Conservation (phyloP, 1,140 invertebrate genomes). For the Dreissena polymorpha region DNA sequence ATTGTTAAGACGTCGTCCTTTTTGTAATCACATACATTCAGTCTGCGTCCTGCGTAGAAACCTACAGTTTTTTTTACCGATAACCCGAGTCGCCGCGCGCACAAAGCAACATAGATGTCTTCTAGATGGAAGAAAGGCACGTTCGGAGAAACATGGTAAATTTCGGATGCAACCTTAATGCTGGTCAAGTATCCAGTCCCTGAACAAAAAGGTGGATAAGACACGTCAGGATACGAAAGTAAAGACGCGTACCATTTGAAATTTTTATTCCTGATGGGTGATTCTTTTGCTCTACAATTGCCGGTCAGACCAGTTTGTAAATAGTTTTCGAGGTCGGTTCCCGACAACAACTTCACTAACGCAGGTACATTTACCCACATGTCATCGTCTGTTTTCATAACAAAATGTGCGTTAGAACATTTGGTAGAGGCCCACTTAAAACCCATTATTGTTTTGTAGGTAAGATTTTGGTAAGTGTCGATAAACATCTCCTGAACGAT, state of each 20-base stretch:
- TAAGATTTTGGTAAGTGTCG: constrained; percentile 91
- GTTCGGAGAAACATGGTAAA: constrained; percentile 70
- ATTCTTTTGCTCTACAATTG: neutral
- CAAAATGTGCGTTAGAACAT: too few relatives aligned
- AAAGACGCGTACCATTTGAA: constrained; percentile 53
- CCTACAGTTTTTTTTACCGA: constrained; percentile 59
- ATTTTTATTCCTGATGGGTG: constrained; percentile 26
- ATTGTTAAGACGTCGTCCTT: neutral
- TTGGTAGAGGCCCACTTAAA: constrained; percentile 92
- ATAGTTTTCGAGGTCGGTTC: neutral
- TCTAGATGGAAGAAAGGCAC: constrained; percentile 78
- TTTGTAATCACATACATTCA: constrained; percentile 28
- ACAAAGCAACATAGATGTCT: constrained; percentile 80
- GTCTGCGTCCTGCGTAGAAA: constrained; percentile 44
- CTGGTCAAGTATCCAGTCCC: constrained; percentile 79
- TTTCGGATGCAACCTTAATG: constrained; percentile 70
- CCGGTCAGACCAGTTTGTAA: constrained; percentile 18
- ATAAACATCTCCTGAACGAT: constrained; percentile 89
- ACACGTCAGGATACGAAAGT: constrained; percentile 71
- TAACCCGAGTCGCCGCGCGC: too few relatives aligned
- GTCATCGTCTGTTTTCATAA: too few relatives aligned
- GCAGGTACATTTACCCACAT: too few relatives aligned
- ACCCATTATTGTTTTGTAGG: constrained; percentile 91
- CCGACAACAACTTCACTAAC: too few relatives aligned
- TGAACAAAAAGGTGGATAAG: constrained; percentile 79